These are phyloP conservation scores for Vollenhovia emeryi DNA, from an alignment of 1,140 invertebrate genomes.

Conservation along the genomic window DNA sequence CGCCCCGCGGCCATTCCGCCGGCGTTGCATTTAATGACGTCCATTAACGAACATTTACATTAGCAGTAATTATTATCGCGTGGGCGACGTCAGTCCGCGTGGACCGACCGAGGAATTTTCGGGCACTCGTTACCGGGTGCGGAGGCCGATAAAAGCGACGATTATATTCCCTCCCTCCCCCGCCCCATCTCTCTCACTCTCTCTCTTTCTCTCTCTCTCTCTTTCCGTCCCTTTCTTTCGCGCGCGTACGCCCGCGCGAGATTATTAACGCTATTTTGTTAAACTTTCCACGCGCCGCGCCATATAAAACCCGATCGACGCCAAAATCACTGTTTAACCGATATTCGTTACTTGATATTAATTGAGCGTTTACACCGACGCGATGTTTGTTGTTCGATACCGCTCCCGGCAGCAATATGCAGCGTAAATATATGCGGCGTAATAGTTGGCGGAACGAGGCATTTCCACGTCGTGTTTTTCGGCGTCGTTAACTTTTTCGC, in stretches of 20 bases:
- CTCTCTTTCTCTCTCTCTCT: neutral
- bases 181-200: constrained; percentile 21
- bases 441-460: constrained; percentile 35
- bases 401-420: constrained; percentile 57
- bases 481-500: constrained; percentile 7
- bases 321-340: constrained; percentile 58
- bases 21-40: constrained; percentile 83
- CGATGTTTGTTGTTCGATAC: constrained; percentile 58
- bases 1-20: constrained; percentile 74
- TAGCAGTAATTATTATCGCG: constrained; percentile 82
- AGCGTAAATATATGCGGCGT: constrained; percentile 49
- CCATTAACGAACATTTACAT: constrained; percentile 84
- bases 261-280: constrained; percentile 61
- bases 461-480: constrained; percentile 28
- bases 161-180: constrained; percentile 29
- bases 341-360: constrained; percentile 61
- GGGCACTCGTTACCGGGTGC: constrained; percentile 56
- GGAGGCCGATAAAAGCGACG: constrained; percentile 56
- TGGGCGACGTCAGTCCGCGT: constrained; percentile 55
- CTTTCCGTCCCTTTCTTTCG: constrained; percentile 33
- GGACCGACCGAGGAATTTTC: constrained; percentile 63
- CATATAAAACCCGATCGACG: constrained; percentile 54
- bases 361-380: constrained; percentile 56
- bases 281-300: constrained; percentile 45
- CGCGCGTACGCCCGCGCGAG: constrained; percentile 28